Base-by-base conservation (phyloP, 2,113 vertebrate species). In the Chitala chitala region DNA sequence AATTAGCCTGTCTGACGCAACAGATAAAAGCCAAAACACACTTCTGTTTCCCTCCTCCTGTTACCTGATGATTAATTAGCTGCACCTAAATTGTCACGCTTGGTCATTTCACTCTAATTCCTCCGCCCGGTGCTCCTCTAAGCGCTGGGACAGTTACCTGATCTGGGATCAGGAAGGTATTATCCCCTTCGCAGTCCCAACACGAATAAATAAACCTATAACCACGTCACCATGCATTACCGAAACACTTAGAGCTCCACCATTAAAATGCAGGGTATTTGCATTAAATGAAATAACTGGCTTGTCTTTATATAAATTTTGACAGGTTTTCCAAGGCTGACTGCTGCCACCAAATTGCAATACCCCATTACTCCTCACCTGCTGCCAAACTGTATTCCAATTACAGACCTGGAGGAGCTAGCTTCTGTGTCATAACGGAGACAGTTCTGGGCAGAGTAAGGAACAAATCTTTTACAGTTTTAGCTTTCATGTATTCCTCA, bases 181-280 rank as follows among this genome's bases (percentile, higher is more conserved):
- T 59, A 54, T 44, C 73, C 46, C 26, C 29, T 38, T 31, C 12
- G 48, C 44, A 29, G 72, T 74, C 42, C 58, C 48, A 55, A 55
- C 58, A 54, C 29, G 59, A 74, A 55, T 66, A 66, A 74, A 74
- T 74, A 66, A 74, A 38, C 48, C 59, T 31, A 65, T 74, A 74
- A 74, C 53, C 46, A 40, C 33, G 31, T 65, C 73, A 74, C 29
- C 6, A 26, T 51, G 61, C 54, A 74, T 74, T 74, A 74, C 26
- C 20, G n/a, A 38, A 40, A 51, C 29, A 40, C 46, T 65, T 55
- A 66, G 17, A 74, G 17, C 33, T 7, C 9, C 48, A 40, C 46
- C 20, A 53, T 42, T 54, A 40, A 51, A 66, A 74, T 74, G 73
- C 73, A 66, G 73, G 73, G 46, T 50, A 51, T 74, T 42, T 61